Conservation (phyloP, 2,888 invertebrate genomes). For the Chaetogeoica ovagalla region DNA sequence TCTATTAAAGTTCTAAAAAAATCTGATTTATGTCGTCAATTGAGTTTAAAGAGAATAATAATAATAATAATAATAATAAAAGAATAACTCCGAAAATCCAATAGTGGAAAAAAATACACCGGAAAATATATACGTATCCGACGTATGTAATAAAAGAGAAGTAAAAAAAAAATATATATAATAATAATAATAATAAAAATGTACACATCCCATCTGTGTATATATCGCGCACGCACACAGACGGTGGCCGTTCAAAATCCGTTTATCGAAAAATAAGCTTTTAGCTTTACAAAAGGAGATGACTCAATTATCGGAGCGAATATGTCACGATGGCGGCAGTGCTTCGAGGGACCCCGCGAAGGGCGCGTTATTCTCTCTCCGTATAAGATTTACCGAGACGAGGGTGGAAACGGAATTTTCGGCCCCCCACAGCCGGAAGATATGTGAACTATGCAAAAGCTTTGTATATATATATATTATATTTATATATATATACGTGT, state of each 20-base stretch:
- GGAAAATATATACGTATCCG: constrained; percentile 25
- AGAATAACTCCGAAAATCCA: constrained; percentile 37
- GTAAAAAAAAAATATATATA: background rate
- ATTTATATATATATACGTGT: no score
- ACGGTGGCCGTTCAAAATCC: constrained; percentile 52
- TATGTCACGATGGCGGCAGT: constrained; percentile 32
- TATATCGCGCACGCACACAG: background rate
- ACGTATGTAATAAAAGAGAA: constrained; percentile 16
- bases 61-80: constrained; percentile 4
- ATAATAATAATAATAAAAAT: constrained; percentile 18
- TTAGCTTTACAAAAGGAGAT: constrained; percentile 52
- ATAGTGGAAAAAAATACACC: constrained; percentile 24
- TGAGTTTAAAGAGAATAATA: constrained; percentile 33
- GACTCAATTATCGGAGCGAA: constrained; percentile 52
- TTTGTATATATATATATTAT: background rate
- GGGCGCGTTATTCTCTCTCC: constrained; percentile 19
- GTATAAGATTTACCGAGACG: constrained; percentile 39
- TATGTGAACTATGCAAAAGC: constrained; percentile 52
- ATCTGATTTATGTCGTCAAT: constrained; percentile 48
- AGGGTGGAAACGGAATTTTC: constrained; percentile 48
- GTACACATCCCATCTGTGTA: constrained; percentile 19
- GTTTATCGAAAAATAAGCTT: constrained; percentile 53
- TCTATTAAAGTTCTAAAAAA: constrained; percentile 41
- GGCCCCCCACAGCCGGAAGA: constrained; percentile 33
- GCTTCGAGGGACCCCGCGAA: background rate